phyloP scores from a whole-genome alignment of 1,140 invertebrate species.

The Teleopsis dalmanni region DNA sequence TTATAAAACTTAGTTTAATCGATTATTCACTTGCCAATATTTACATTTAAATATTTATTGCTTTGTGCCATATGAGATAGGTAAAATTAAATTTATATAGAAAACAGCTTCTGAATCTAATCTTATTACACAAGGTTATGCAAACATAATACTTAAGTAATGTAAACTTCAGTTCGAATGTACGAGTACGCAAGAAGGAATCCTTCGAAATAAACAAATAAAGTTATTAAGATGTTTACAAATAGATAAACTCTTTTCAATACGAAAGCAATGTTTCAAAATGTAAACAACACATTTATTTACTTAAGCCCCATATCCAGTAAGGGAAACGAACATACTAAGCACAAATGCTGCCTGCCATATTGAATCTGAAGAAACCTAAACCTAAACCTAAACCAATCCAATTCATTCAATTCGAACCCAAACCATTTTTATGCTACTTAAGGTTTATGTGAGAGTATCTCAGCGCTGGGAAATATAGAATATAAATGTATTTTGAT shows the following conservation, averaged over 20 bases:
- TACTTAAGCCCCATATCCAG: too few species aligned
- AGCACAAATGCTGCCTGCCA: neutral
- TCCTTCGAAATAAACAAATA: too few species aligned
- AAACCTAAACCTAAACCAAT: neutral
- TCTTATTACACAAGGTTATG: neutral
- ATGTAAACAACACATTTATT: too few species aligned
- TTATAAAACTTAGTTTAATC: too few species aligned
- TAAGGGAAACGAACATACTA: too few species aligned
- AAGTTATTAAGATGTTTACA: too few species aligned
- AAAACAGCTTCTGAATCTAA: too few species aligned
- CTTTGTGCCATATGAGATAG: neutral
- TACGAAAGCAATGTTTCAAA: too few species aligned
- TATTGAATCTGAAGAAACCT: neutral
- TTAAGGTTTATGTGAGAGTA: neutral
- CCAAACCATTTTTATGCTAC: neutral
- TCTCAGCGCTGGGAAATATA: neutral
- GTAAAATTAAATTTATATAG: neutral
- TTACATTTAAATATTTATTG: neutral
- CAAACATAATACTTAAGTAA: neutral
- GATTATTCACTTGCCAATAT: neutral
- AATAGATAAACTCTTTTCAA: too few species aligned
- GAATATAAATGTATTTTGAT: neutral
- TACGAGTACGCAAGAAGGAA: too few species aligned
- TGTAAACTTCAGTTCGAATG: too few species aligned
- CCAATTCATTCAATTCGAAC: neutral